Base-by-base conservation (phyloP, 2,797 vertebrate genomes). In the Trachurus trachurus region DNA sequence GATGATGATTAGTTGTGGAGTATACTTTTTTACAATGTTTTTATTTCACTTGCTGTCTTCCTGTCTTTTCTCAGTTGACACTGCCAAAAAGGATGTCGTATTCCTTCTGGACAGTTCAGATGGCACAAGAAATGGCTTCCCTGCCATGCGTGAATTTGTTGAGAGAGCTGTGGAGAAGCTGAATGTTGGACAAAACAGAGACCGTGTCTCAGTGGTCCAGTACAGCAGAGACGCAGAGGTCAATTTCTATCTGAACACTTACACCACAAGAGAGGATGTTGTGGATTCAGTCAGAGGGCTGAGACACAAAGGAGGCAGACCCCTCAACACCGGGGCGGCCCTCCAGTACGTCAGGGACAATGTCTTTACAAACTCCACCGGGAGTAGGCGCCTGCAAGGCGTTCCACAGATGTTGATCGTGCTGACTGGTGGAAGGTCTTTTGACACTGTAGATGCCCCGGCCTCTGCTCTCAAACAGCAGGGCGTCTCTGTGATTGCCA, bases 401-500 rank as follows among this genome's bases (percentile, higher is more conserved):
- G 90, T 89, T 22, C 83, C 81, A 21, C 88, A 91, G 58, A 34
- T 87, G 15, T 44, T 89, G 49, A 81, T 84, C 7, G 21, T 79
- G 63, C 64, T 58, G 26, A 85, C 34, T 52, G 80, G 96, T 0
- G 93, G 89, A 70, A 90, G 21, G 31, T 87, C 87, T 13, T 92
- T 84, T 62, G 96, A 97, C 0, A 94, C 95, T 0, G 93, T 96
- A 31, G 85, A 91, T 63, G 65, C 88, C 0, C 78, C 96, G 0
- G 94, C 93, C 0, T 58, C 71, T 9, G 93, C 94, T 84, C 44
- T 97, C 62, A 97, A 96, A 90, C 85, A 92, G 85, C 81, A 42
- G 59, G 60, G 60, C 22, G n/a, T 89, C 22, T 11, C 37, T 63
- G 67, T 78, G 3, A 29, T 45, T 45, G 40, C 21, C 60, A 62